Evolutionary conservation across 2,888 invertebrate genomes (phyloP).

Genomic region (Philonicus albiceps): DNA sequence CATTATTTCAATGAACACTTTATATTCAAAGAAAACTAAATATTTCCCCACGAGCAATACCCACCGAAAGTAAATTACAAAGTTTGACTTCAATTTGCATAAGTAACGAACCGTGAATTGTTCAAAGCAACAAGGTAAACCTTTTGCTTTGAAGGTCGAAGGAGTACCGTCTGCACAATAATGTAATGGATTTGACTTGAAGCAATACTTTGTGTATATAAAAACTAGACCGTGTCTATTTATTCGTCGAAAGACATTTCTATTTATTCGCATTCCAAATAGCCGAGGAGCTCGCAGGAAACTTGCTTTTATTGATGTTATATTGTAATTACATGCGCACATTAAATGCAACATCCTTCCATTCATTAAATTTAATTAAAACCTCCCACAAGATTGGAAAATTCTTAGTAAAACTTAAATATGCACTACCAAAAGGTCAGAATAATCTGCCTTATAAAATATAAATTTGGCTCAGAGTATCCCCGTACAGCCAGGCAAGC

Average conservation of each 20-base stretch:
- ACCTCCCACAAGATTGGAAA: not conserved
- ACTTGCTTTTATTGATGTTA: no score
- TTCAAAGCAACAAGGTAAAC: slow-evolving; percentile 27
- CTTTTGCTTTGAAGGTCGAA: not conserved
- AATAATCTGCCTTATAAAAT: not conserved
- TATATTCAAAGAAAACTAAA: slow-evolving; percentile 31
- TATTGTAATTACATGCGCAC: not conserved
- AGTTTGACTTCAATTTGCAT: slow-evolving; percentile 40
- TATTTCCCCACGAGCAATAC: slow-evolving; percentile 3
- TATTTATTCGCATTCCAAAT: not conserved
- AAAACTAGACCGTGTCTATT: not conserved
- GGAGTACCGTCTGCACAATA: not conserved
- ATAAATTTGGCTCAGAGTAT: not conserved
- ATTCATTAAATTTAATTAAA: no score
- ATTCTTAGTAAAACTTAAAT: not conserved
- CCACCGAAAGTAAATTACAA: slow-evolving; percentile 36
- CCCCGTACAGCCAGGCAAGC: not conserved
- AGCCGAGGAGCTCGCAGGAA: not conserved
- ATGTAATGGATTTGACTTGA: slow-evolving; percentile 16
- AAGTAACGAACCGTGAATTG: slow-evolving; percentile 42
- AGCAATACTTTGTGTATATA: not conserved
- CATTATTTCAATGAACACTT: slow-evolving; percentile 18
- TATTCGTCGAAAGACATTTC: not conserved
- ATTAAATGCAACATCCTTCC: not conserved
- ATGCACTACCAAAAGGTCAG: not conserved